phyloP scores from a whole-genome alignment of 1,140 invertebrate genomes.

The Carposina sasakii region DNA sequence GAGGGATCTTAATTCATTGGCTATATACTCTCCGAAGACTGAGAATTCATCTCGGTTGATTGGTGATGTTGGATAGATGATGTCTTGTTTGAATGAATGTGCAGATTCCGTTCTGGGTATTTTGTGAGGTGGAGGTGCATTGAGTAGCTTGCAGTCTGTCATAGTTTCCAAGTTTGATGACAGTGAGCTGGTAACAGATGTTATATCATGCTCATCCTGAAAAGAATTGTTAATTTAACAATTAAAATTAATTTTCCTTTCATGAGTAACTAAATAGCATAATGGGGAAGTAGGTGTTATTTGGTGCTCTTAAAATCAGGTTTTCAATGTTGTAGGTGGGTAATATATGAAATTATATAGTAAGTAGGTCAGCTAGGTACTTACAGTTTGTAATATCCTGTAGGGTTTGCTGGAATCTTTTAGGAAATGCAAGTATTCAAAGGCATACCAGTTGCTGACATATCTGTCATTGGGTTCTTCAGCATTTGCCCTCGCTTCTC shows the following conservation, averaged over 20 bases:
- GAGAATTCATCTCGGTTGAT: conserved; percentile 56
- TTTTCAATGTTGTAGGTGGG: too few relatives aligned
- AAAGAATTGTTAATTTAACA: conserved; percentile 24
- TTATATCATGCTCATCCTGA: conserved; percentile 38
- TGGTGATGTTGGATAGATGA: conserved; percentile 28
- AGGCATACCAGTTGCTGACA: conserved; percentile 66
- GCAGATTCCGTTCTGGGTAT: conserved; percentile 41
- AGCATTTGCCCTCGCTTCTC: conserved; percentile 44
- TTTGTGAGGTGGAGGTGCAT: conserved; percentile 45
- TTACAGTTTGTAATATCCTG: conserved; percentile 47
- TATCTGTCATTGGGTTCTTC: conserved; percentile 58
- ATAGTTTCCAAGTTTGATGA: too few relatives aligned
- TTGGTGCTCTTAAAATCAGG: too few relatives aligned
- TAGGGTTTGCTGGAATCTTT: conserved; percentile 62
- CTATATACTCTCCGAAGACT: conserved; percentile 63
- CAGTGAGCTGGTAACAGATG: conserved; percentile 21
- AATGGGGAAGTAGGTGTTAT: too few relatives aligned
- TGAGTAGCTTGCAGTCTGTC: conserved; percentile 40
- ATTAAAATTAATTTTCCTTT: too few relatives aligned
- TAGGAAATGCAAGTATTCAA: conserved; percentile 64
- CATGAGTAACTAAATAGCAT: too few relatives aligned
- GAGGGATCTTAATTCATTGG: conserved; percentile 56
- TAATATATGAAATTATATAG: too few relatives aligned
- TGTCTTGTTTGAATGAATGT: conserved; percentile 39
- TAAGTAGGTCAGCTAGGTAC: too few relatives aligned